Percentiles rank a stretch among this genome's conserved stretches.
phyloP scores from a whole-genome alignment of 2,888 invertebrate species.

The Diachrysia chrysitis region DNA sequence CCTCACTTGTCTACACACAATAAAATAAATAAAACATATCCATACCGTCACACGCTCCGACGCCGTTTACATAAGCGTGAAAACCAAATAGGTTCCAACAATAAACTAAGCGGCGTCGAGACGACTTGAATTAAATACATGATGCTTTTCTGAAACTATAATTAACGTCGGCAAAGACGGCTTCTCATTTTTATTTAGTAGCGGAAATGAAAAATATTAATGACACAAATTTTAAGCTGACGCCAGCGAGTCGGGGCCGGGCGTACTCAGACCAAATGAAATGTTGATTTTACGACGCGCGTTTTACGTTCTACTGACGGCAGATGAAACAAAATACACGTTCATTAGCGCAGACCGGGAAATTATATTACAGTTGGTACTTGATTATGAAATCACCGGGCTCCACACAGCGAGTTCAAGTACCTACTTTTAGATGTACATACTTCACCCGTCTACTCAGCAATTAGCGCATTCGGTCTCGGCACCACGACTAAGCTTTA shows the following conservation, averaged over 20 bases:
- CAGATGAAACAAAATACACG: conserved; percentile 87
- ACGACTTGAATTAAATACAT: conserved; percentile 39
- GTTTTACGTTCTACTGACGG: conserved; percentile 76
- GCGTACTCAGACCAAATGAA: conserved; percentile 75
- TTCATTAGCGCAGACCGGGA: conserved; percentile 84
- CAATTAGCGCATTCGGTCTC: conserved; percentile 65
- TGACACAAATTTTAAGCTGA: conserved; percentile 76
- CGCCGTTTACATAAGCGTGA: conserved; percentile 18
- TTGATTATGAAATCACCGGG: conserved; percentile 82
- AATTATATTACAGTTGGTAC: conserved; percentile 83
- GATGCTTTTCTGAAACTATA: conserved; percentile 41
- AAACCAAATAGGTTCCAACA: conserved; percentile 15
- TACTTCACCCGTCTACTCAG: conserved; percentile 55
- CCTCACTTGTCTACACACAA: conserved; percentile 69
- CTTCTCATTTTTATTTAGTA: conserved; percentile 60
- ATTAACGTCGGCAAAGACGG: conserved; percentile 41
- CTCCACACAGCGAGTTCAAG: conserved; percentile 69
- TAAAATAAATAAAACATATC: conserved; percentile 67
- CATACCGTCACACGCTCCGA: conserved; percentile 13
- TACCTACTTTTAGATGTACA: conserved; percentile 50
- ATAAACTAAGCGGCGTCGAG: conserved; percentile 5
- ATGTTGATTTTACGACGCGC: conserved; percentile 82
- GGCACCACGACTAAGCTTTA: conserved; percentile 48
- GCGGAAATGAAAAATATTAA: conserved; percentile 75
- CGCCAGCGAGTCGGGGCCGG: conserved; percentile 62